Conservation (phyloP, 2,888 invertebrate genomes). For the Cryptophagus acutangulus region DNA sequence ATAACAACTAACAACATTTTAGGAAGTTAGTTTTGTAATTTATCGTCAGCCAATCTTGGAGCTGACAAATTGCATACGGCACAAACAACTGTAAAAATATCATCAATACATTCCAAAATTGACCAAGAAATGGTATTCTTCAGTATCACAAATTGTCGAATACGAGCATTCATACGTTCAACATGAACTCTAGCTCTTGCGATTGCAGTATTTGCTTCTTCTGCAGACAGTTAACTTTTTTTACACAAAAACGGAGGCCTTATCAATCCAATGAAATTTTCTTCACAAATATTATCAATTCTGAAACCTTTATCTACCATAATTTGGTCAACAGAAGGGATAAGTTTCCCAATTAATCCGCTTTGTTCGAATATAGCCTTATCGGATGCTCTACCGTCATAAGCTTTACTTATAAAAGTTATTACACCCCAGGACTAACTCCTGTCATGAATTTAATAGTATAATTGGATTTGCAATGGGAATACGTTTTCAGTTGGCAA, state of each 20-base stretch:
- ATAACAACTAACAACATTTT: no score
- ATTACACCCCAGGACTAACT: conserved; percentile 29
- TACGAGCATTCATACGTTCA: conserved; percentile 11
- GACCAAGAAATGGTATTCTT: neutral
- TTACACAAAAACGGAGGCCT: conserved; percentile 20
- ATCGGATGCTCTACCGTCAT: conserved; percentile 28
- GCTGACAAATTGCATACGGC: neutral
- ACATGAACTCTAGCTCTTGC: conserved; percentile 20
- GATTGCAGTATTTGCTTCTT: conserved; percentile 9
- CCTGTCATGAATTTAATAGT: conserved; percentile 30
- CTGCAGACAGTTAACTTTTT: conserved; percentile 17
- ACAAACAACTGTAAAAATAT: conserved; percentile 4
- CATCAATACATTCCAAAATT: neutral
- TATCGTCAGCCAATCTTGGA: conserved; percentile 3
- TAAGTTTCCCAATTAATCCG: neutral
- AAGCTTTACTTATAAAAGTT: conserved; percentile 25
- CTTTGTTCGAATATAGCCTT: conserved; percentile 23
- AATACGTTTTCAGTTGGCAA: conserved; percentile 19
- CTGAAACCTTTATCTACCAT: conserved; percentile 4
- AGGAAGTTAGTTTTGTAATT: no score
- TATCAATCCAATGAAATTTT: conserved; percentile 14
- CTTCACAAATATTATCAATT: neutral
- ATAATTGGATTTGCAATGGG: conserved; percentile 23
- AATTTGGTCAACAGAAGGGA: neutral
- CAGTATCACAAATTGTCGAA: conserved; percentile 5